These are phyloP conservation scores for Pseudorhombus dupliciocellatus DNA, from an alignment of 2,113 vertebrate species.

Conservation along the genomic window DNA sequence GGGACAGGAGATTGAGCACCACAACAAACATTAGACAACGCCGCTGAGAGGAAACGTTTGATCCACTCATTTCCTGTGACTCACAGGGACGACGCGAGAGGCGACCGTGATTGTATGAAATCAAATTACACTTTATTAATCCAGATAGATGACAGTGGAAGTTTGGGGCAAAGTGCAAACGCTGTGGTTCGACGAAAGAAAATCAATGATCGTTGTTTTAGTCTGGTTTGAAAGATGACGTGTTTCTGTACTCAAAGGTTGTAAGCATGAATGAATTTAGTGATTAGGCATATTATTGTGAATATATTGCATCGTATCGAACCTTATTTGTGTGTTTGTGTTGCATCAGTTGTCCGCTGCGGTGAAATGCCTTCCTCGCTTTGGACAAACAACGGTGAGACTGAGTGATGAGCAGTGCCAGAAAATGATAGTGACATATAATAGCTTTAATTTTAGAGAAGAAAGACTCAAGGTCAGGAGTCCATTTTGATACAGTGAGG, in stretches of 20 bases:
- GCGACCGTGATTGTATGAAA: conserved; percentile 33
- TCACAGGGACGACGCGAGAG: conserved; percentile 13
- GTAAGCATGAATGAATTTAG: no score
- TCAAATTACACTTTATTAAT: conserved; percentile 39
- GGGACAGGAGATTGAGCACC: conserved; percentile 25
- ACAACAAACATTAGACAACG: conserved; percentile 39
- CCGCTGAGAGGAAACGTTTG: conserved; percentile 39
- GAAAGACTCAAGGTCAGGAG: conserved; percentile 64
- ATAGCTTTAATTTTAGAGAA: conserved; percentile 43
- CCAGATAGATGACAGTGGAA: conserved; percentile 4
- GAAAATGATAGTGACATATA: conserved; percentile 45
- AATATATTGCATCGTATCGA: no score
- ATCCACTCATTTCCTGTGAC: conserved; percentile 40
- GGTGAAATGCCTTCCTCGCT: conserved; percentile 14
- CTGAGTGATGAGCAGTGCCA: conserved; percentile 51
- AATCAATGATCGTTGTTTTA: background rate
- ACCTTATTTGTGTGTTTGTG: conserved; percentile 18
- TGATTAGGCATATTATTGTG: no score
- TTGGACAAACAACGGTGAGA: conserved; percentile 46
- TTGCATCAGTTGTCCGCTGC: conserved; percentile 26
- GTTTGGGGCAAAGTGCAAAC: background rate
- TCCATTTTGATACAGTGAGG: conserved; percentile 55
- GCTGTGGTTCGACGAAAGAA: background rate
- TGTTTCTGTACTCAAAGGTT: background rate
- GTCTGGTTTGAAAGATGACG: background rate